These are phyloP conservation scores for Melanotaenia pygmaea DNA, from an alignment of 2,797 vertebrate genomes.

Conservation along the genomic window DNA sequence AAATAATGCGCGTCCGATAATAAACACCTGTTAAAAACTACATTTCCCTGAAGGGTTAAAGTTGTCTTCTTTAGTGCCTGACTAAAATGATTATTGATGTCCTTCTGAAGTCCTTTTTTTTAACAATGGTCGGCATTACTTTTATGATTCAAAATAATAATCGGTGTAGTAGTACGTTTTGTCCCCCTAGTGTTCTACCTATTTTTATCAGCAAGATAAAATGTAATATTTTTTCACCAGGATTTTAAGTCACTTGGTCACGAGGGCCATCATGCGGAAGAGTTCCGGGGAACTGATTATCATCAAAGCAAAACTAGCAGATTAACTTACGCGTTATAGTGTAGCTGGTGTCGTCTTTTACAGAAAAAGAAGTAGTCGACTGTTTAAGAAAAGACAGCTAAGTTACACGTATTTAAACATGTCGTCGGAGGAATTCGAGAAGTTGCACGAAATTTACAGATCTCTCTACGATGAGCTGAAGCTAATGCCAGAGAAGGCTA, in stretches of 20 bases:
- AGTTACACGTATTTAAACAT: constrained; percentile 45
- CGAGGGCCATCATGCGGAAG: constrained; percentile 69
- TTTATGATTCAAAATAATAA: accelerated
- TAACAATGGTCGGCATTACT: accelerated
- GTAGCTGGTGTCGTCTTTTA: neutral
- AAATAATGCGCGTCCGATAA: neutral
- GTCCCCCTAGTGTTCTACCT: neutral
- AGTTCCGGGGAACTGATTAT: constrained; percentile 67
- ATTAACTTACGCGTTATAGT: neutral
- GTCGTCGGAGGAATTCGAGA: constrained; percentile 94
- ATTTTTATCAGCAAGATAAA: neutral
- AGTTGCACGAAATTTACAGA: constrained; percentile 91
- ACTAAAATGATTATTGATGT: neutral
- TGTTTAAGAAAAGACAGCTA: neutral
- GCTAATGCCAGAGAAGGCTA: constrained; percentile 82
- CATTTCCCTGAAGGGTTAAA: constrained; percentile 48
- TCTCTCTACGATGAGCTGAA: constrained; percentile 86
- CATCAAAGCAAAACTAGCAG: constrained; percentile 20
- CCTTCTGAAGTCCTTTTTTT: neutral
- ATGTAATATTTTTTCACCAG: neutral
- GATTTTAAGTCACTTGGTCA: constrained; percentile 38
- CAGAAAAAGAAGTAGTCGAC: neutral
- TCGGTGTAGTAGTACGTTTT: neutral
- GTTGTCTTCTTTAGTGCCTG: constrained; percentile 42
- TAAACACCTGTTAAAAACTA: constrained; percentile 25